Percentiles rank a stretch among this genome's conserved stretches.
These are phyloP conservation scores for Caenorhabditis zanzibari DNA, from an alignment of 2,888 invertebrate species.

Conservation along the genomic window DNA sequence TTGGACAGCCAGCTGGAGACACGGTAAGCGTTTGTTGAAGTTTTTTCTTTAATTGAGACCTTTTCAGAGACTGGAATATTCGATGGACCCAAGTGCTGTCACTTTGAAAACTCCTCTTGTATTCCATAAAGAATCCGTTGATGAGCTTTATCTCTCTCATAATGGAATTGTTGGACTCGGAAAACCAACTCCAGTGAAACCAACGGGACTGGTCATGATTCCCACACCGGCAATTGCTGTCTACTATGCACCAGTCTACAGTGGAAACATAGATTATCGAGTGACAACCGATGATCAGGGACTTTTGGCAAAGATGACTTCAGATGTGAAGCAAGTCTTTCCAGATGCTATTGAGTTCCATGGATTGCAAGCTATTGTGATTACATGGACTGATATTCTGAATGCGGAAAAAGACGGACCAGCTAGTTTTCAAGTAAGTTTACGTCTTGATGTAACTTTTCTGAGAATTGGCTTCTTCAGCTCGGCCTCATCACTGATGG, in stretches of 20 bases:
- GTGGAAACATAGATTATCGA: constrained; percentile 75
- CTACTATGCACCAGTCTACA: constrained; percentile 72
- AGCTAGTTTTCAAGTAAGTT: constrained; percentile 86
- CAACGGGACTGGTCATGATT: constrained; percentile 61
- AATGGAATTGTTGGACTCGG: constrained; percentile 79
- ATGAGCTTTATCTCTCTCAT: constrained; percentile 76
- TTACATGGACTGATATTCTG: constrained; percentile 90
- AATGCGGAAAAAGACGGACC: constrained; percentile 86
- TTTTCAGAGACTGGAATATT: constrained; percentile 66
- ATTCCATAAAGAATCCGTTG: constrained; percentile 72
- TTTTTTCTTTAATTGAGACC: neutral
- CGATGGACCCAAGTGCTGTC: constrained; percentile 65
- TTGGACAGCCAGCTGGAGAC: constrained; percentile 52
- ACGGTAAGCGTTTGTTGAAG: constrained; percentile 19
- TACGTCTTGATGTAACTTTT: no score
- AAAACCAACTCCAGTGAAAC: constrained; percentile 55
- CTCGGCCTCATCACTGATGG: constrained; percentile 88
- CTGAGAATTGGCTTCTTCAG: no score
- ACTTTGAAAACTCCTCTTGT: constrained; percentile 71
- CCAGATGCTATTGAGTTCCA: constrained; percentile 88
- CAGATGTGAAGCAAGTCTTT: constrained; percentile 88
- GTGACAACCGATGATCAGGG: constrained; percentile 71
- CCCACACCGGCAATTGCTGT: constrained; percentile 74
- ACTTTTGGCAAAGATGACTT: constrained; percentile 71
- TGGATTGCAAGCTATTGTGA: constrained; percentile 89